Evolutionary conservation across 2,888 invertebrate genomes (phyloP).

Genomic region (Acronicta leporina): DNA sequence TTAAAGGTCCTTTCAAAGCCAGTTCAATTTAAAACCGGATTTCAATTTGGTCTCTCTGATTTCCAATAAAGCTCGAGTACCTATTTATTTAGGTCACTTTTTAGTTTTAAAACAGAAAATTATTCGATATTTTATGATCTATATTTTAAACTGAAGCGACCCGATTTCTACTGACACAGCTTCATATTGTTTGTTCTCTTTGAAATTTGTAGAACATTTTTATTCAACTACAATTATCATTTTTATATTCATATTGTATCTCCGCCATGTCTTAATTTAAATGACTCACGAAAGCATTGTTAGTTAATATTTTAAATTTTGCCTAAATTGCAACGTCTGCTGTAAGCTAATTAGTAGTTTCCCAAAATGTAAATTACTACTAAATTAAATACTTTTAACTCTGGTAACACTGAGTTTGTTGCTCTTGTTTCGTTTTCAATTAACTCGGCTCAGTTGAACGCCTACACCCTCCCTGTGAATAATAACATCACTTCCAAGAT

Average conservation of each 20-base stretch:
- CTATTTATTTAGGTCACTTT: slow-evolving; percentile 18
- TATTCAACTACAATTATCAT: slow-evolving; percentile 4
- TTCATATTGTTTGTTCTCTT: slow-evolving; percentile 8
- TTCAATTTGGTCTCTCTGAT: slow-evolving; percentile 11
- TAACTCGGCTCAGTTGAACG: slow-evolving; percentile 41
- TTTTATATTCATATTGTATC: not conserved
- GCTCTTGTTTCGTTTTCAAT: slow-evolving; percentile 52
- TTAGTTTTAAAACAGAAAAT: slow-evolving; percentile 7
- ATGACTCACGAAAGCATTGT: slow-evolving; percentile 14
- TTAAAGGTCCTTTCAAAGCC: not conserved
- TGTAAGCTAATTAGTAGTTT: not conserved
- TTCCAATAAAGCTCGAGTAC: slow-evolving; percentile 7
- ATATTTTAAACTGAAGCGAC: slow-evolving; percentile 11
- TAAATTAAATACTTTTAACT: slow-evolving; percentile 4
- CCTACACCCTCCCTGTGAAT: slow-evolving; percentile 34
- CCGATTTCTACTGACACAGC: slow-evolving; percentile 10
- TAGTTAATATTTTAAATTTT: slow-evolving; percentile 7
- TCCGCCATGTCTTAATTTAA: slow-evolving; percentile 1
- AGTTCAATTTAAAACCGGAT: slow-evolving; percentile 7
- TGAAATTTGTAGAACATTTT: slow-evolving; percentile 20
- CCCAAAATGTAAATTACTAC: not conserved
- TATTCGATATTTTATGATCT: slow-evolving; percentile 20
- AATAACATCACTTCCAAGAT: slow-evolving; percentile 29
- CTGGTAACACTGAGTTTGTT: slow-evolving; percentile 26
- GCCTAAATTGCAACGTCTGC: slow-evolving; percentile 1